These are phyloP conservation scores for Meliscaeva auricollis DNA, from an alignment of 2,888 invertebrate species.

Conservation along the genomic window DNA sequence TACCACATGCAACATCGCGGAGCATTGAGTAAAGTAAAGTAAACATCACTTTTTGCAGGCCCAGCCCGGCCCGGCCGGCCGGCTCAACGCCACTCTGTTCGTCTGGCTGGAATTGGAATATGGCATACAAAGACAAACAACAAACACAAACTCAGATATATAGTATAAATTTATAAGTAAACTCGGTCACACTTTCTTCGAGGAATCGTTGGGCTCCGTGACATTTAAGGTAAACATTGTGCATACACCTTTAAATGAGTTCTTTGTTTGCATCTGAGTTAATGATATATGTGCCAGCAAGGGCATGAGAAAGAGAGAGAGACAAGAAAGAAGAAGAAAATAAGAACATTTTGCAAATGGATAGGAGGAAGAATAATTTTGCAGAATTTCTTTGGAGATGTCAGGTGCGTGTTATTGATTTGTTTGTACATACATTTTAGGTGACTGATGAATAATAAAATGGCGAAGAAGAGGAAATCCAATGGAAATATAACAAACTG, in stretches of 20 bases:
- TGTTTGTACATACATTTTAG: conserved; percentile 19
- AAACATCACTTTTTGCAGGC: not conserved
- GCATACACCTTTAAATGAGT: conserved; percentile 48
- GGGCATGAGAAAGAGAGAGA: not conserved
- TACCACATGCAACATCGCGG: conserved; percentile 52
- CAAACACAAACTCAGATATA: not conserved
- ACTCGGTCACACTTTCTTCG: conserved; percentile 76
- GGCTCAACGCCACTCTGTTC: not conserved
- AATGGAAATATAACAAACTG: no score
- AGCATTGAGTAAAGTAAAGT: conserved; percentile 16
- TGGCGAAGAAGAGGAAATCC: conserved; percentile 57
- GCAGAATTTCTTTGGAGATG: conserved; percentile 32
- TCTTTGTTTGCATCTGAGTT: conserved; percentile 59
- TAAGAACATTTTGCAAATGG: not conserved
- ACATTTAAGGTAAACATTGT: conserved; percentile 66
- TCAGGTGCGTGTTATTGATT: conserved; percentile 70
- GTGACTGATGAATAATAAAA: conserved; percentile 49
- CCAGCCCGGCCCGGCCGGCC: conserved; percentile 24
- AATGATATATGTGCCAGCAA: conserved; percentile 1
- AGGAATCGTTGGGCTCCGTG: conserved; percentile 59
- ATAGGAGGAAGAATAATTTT: not conserved
- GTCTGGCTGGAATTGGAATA: not conserved
- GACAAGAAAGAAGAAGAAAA: not conserved
- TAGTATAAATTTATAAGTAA: conserved; percentile 68
- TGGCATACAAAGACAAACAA: no score